These are phyloP conservation scores for Enteromius fasciolatus DNA, from an alignment of 2,797 vertebrate species.

Conservation along the genomic window DNA sequence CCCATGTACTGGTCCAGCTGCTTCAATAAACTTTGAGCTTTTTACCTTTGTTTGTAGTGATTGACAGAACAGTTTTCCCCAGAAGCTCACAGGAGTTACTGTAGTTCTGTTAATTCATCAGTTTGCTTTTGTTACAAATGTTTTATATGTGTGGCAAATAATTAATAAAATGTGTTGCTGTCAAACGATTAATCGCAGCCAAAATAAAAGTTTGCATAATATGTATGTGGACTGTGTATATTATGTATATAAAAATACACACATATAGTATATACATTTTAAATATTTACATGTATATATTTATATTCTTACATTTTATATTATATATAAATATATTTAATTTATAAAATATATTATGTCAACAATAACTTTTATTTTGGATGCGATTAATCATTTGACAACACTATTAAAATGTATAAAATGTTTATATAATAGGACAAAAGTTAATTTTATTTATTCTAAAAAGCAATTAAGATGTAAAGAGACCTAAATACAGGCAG, in stretches of 20 bases:
- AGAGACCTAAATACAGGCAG: not conserved
- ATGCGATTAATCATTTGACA: no score
- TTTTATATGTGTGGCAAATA: not conserved
- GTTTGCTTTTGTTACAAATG: not conserved
- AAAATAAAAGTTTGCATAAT: no score
- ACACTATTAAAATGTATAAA: no score
- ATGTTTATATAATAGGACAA: not conserved
- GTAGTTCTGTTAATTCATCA: not conserved
- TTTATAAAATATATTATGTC: no score
- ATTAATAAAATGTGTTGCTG: not conserved
- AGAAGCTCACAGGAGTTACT: not conserved
- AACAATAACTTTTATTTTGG: no score
- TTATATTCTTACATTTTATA: no score
- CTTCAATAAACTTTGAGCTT: not conserved
- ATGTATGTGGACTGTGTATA: no score
- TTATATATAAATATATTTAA: no score
- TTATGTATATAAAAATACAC: no score
- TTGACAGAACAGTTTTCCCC: not conserved
- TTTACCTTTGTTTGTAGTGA: not conserved
- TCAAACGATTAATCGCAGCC: no score
- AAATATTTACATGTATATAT: no score
- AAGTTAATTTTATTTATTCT: not conserved
- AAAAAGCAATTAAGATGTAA: not conserved
- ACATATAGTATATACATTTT: no score
- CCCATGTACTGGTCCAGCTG: not conserved